Conservation (phyloP, 2,113 vertebrate genomes). For the Procavia capensis region DNA sequence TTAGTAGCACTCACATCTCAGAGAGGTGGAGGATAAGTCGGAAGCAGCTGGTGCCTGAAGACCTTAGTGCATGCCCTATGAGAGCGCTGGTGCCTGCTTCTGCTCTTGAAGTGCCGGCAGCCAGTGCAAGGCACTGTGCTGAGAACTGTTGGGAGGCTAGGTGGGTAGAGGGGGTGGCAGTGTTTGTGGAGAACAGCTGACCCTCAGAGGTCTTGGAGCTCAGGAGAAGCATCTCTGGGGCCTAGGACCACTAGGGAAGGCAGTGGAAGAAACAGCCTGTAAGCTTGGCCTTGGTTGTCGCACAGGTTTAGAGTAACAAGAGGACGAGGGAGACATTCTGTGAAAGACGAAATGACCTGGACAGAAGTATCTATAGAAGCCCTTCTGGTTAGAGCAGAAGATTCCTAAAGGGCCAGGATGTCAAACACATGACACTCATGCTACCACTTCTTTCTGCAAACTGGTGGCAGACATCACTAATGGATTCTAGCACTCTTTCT, state of each 20-base stretch:
- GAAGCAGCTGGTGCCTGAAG: not conserved
- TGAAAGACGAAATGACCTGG: not conserved
- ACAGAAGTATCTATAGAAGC: not conserved
- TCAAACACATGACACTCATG: rapidly evolving
- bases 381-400: not conserved
- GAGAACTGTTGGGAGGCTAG: not conserved
- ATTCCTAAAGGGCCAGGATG: not conserved
- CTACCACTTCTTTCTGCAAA: not conserved
- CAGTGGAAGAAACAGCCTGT: not conserved
- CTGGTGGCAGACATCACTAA: not conserved
- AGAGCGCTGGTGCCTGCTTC: not conserved
- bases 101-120: not conserved
- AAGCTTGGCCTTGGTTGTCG: not conserved
- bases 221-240: not conserved
- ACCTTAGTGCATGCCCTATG: not conserved
- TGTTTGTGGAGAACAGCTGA: not conserved
- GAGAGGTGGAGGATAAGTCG: not conserved
- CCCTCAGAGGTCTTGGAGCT: not conserved
- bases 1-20: not conserved
- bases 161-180: not conserved
- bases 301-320: not conserved
- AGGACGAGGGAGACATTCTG: not conserved
- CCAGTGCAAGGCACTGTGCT: not conserved
- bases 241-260: not conserved
- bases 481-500: not conserved